Evolutionary conservation across 2,888 invertebrate species (phyloP), one percentile per base, ranked within the genome.

Genomic region (Caenorhabditis macrosperma): DNA sequence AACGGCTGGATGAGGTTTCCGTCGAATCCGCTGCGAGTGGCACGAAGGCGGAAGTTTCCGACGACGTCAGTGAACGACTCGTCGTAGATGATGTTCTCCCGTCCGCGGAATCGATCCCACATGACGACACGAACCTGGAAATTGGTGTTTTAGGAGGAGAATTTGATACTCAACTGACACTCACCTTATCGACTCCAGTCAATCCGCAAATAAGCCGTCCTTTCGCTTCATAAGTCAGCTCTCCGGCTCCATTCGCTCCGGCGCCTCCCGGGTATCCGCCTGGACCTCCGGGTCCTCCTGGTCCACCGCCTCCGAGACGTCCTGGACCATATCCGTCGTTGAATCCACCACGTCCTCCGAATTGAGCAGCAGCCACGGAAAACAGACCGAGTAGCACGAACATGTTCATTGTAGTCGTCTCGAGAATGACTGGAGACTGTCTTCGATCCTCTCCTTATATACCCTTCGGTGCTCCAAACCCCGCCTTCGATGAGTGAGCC

Each of bases 31-130:
- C 20, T 64, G 20, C 69, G 64, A 15, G 41, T 74, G 48, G 78
- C 78, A 35, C 54, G 67, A 30, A 79, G 68, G 17, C 63, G 55
- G 78, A 79, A 79, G 38, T 44, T 59, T 38, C 78, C 78, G 35
- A 74, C 71, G 33, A 74, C 71, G 30, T 79, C 78, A 22, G 78
- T 79, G 24, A 46, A 52, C 6, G 50, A 28, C 28, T 79, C 74
- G 41, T 67, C 72, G 50, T 79, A 79, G 57, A 79, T 38, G n/a
- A 78, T 64, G 52, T 78, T 78, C 64, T 78, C 78, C 3, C 71
- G 59, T 50, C 74, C 74, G 48, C 61, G 61, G 60, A 71, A 54
- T 24, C 74, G 71, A 50, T 74, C 78, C 78, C 78, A 79, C 3
- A 79, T 59, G 12, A 79, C 78, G 6, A 79, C 74, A 28, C 74